Base-by-base conservation (phyloP, 2,888 invertebrate genomes). In the Trissoscelio sp. region DNA sequence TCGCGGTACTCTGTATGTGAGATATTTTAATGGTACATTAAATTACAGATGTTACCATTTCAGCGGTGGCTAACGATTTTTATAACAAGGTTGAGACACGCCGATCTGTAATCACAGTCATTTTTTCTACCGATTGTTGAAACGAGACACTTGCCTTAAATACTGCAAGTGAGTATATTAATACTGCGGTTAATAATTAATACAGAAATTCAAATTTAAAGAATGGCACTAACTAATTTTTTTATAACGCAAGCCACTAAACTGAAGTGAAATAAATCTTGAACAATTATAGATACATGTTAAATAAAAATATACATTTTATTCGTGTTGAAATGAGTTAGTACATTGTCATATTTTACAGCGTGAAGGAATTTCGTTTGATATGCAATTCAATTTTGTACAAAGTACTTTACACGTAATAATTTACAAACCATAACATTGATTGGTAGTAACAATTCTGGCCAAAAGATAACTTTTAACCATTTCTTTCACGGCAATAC, bases 281-380 rank as follows among this genome's bases (percentile, higher is more conserved):
- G 58, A 70, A 55, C 31, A 55, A 69, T 69, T 46, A 57, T 46
- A 57, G 37, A 24, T 73, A 62, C 20, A 64, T 14, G 6, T 55
- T 66, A 53, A 73, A 64, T 73, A 62, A 73, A 73, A 73, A 44
- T 62, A 53, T 73, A 73, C 62, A 72, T 28, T 70, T 60, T 72
- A 53, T 72, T 73, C 14, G 11, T 22, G 7, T 39, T 66, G 24
- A 57, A 66, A 7, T 64, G 46, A 37, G 22, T 53, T 34, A 12
- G 28, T 62, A 73, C 31, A 44, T 16, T 60, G 39, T 58, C 9
- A 39, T 62, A 62, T 62, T 73, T 53, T 73, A 73, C 73, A 73
- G 24, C 14, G 34, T 5, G 37, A 51, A 22, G 31, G 11, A 34
- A 44, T 31, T 48, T 24, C 4, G 48, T 57, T 46, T 37, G 24